Conservation (phyloP, 2,797 vertebrate species). For the Arrhamphus sclerolepis region DNA sequence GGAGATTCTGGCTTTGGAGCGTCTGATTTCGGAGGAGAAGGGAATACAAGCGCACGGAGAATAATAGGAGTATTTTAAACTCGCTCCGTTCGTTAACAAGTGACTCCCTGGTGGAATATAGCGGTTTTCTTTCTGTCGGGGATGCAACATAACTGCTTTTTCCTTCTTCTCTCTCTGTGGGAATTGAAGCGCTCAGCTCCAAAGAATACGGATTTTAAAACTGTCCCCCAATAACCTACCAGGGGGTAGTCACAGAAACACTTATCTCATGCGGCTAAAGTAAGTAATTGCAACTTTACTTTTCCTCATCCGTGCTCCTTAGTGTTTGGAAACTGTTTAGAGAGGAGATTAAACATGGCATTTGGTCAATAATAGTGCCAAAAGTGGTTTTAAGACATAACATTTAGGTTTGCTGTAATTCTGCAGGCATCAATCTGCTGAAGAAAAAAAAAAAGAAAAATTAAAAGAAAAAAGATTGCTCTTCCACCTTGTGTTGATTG, state of each 20-base stretch:
- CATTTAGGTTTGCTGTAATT: neutral
- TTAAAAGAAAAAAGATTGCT: neutral
- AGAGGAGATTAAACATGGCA: neutral
- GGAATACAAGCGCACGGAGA: slow-evolving; percentile 59
- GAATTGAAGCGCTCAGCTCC: slow-evolving; percentile 25
- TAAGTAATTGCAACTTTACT: slow-evolving; percentile 61
- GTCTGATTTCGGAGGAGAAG: slow-evolving; percentile 38
- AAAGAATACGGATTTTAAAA: slow-evolving; percentile 50
- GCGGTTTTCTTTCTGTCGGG: slow-evolving; percentile 18
- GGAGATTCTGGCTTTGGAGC: slow-evolving; percentile 48
- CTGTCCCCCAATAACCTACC: slow-evolving; percentile 46
- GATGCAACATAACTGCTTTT: slow-evolving; percentile 52
- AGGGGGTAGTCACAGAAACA: slow-evolving; percentile 31
- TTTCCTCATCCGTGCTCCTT: neutral
- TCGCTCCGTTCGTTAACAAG: slow-evolving; percentile 50
- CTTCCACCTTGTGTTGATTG: neutral
- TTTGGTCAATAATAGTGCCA: neutral
- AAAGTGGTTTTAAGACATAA: neutral
- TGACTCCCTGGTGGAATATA: slow-evolving; percentile 60
- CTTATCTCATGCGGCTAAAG: slow-evolving; percentile 47
- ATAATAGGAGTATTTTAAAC: slow-evolving; percentile 42
- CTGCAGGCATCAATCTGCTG: too few relatives aligned
- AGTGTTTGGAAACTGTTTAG: neutral
- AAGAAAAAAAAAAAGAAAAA: too few relatives aligned
- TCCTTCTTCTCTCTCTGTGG: slow-evolving; percentile 9